Evolutionary conservation across 2,797 vertebrate species (phyloP), one percentile per base, ranked within the genome.

Genomic region (Triplophysa bombifrons): DNA sequence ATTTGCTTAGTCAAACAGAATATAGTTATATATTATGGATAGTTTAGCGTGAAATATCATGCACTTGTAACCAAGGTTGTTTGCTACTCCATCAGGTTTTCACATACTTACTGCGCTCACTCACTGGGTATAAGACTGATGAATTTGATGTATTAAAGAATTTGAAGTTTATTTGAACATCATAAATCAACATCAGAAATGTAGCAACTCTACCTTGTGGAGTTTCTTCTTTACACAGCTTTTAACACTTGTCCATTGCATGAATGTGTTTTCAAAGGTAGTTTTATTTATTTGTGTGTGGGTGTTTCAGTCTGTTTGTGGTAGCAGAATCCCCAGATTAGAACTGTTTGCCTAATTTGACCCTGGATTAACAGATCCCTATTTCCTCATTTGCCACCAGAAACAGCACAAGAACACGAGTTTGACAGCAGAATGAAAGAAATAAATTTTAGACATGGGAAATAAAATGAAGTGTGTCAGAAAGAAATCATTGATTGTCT

Each of bases 261-360:
- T 46, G 7, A 9, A 3, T 55, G 34, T 69, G 64, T 58, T 46
- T 0, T 0, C 34, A 67, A 19, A 48, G 19, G 30, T 51, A 38
- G 27, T 25, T 64, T 11, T 76, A 30, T 55, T n/a, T 48, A 41
- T n/a, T 20, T 38, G 68, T 48, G 44, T 51, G 44, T 75, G 60
- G 17, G 63, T 74, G 53, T 65, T 65, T 74, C 2, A 25, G 20
- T 46, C 46, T 64, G 25, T 60, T 10, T 61, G n/a, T 17, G 46
- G 20, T 55, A 70, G 38, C 56, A 71, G 22, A 71, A 77, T 79
- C 78, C 78, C 80, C 61, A 70, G 82, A 74, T 71, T 84, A 78
- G 81, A 82, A 46, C 77, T 51, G 75, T 68, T 80, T 34, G 25
- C 22, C 61, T 25, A 76, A 67, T 65, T 65, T 22, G 76, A 83